Percentiles rank a stretch among this genome's conserved stretches.
phyloP scores from a whole-genome alignment of 1,140 invertebrate genomes.

The Danaus melanippus region DNA sequence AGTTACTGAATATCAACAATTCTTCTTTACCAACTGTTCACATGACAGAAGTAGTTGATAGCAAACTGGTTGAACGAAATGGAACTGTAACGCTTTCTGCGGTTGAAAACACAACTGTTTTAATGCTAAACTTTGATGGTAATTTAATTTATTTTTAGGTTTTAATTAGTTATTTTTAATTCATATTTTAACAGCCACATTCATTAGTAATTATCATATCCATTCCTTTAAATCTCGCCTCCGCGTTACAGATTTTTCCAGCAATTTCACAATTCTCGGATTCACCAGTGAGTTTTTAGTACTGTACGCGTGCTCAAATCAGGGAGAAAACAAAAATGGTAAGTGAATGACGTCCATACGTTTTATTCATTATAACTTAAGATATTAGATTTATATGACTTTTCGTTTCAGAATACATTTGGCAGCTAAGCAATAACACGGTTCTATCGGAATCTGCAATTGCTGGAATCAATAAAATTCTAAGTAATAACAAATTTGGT shows the following conservation, averaged over 20 bases:
- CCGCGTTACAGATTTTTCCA: too few relatives aligned
- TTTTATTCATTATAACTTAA: not conserved
- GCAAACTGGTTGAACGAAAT: not conserved
- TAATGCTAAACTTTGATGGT: not conserved
- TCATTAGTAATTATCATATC: too few relatives aligned
- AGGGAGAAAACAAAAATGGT: not conserved
- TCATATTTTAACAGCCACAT: not conserved
- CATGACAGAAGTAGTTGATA: not conserved
- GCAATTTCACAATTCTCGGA: not conserved
- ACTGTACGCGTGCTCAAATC: not conserved
- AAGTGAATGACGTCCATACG: not conserved
- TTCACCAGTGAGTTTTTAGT: not conserved
- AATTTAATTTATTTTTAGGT: not conserved
- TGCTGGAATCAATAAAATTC: not conserved
- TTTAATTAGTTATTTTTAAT: conserved; percentile 1
- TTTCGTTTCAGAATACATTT: too few relatives aligned
- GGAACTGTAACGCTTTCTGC: not conserved
- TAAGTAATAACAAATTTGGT: not conserved
- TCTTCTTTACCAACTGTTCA: too few relatives aligned
- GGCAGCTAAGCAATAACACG: not conserved
- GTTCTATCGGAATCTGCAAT: not conserved
- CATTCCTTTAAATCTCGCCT: too few relatives aligned
- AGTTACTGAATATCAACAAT: too few relatives aligned
- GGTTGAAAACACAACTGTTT: not conserved
- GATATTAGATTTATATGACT: not conserved